phyloP scores from a whole-genome alignment of 1,140 invertebrate genomes.

The Drosophila pallidifrons region DNA sequence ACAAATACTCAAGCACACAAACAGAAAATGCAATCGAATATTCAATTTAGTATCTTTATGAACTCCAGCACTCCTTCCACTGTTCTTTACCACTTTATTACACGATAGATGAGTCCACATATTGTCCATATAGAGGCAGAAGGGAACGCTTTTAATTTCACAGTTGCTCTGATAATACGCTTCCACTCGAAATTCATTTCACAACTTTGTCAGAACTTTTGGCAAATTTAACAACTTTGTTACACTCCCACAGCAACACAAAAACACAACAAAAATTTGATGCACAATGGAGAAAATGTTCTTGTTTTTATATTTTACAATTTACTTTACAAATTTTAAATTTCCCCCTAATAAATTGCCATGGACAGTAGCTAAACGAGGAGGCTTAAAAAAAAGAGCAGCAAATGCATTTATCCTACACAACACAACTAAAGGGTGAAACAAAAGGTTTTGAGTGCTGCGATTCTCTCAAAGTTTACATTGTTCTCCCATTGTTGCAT shows the following conservation, averaged over 20 bases:
- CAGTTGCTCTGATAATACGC: constrained; percentile 71
- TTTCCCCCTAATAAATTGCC: too few species aligned
- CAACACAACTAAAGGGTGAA: too few species aligned
- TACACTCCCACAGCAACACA: constrained; percentile 1
- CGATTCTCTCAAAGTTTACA: too few species aligned
- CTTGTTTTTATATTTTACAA: too few species aligned
- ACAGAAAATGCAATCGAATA: constrained; percentile 19
- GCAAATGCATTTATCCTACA: too few species aligned
- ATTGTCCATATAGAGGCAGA: background rate
- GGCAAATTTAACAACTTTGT: constrained; percentile 37
- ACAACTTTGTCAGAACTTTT: constrained; percentile 63
- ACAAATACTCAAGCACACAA: background rate
- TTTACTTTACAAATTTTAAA: too few species aligned
- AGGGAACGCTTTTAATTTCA: constrained; percentile 73
- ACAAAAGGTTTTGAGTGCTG: too few species aligned
- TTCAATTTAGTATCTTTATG: constrained; percentile 36
- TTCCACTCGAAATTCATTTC: constrained; percentile 65
- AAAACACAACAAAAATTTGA: background rate
- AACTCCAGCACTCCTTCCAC: constrained; percentile 6
- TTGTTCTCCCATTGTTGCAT: too few species aligned
- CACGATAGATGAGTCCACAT: background rate
- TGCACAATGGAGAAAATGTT: too few species aligned
- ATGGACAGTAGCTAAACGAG: too few species aligned
- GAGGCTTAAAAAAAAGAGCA: too few species aligned
- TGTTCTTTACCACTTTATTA: constrained; percentile 16